phyloP scores from a whole-genome alignment of 2,888 invertebrate species.

The Rotaria macrura region DNA sequence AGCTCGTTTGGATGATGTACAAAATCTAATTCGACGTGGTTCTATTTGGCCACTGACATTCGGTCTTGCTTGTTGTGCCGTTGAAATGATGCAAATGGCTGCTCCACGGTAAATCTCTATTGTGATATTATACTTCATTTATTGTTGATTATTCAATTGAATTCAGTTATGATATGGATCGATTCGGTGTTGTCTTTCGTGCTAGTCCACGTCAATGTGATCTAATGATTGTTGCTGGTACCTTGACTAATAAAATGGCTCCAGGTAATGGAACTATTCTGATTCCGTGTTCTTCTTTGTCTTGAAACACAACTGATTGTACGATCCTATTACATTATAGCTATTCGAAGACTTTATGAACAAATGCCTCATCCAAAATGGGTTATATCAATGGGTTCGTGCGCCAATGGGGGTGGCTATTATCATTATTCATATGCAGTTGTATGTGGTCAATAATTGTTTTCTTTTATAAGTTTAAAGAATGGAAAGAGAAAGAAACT shows the following conservation, averaged over 20 bases:
- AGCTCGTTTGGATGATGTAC: slow-evolving; percentile 32
- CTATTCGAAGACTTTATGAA: slow-evolving; percentile 63
- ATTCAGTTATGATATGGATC: slow-evolving; percentile 87
- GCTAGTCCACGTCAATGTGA: slow-evolving; percentile 92
- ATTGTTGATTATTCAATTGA: neutral
- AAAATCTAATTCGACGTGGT: slow-evolving; percentile 32
- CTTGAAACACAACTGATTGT: no score
- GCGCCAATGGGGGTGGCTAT: slow-evolving; percentile 98
- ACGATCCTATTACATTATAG: neutral
- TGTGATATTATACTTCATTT: slow-evolving; percentile 37
- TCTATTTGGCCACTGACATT: slow-evolving; percentile 90
- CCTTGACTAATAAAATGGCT: slow-evolving; percentile 98
- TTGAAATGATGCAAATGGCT: slow-evolving; percentile 99
- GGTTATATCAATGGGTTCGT: slow-evolving; percentile 99
- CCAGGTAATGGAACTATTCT: slow-evolving; percentile 55
- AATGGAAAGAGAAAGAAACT: no score
- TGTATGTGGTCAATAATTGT: slow-evolving; percentile 43
- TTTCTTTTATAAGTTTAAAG: no score
- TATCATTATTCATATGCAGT: slow-evolving; percentile 99
- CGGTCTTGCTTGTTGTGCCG: slow-evolving; percentile 94
- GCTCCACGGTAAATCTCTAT: slow-evolving; percentile 58
- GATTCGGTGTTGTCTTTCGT: slow-evolving; percentile 90
- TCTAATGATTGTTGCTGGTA: slow-evolving; percentile 95
- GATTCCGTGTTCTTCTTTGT: no score
- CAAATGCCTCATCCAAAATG: slow-evolving; percentile 94